phyloP scores from a whole-genome alignment of 2,113 vertebrate genomes.

The Peromyscus polionotus region DNA sequence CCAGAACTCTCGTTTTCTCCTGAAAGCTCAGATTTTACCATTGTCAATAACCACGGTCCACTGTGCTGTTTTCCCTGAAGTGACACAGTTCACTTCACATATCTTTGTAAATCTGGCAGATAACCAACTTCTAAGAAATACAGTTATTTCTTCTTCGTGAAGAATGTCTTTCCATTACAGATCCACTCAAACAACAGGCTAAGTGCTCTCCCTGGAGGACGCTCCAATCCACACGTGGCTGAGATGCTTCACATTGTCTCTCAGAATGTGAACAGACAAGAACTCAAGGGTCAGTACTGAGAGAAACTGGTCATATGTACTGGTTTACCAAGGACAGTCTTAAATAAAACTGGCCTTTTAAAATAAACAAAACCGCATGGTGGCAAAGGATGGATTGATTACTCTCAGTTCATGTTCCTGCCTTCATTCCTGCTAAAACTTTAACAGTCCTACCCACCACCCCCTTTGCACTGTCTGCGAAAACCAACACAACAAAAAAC shows the following conservation, averaged over 20 bases:
- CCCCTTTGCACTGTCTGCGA: background rate
- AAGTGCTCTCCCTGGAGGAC: background rate
- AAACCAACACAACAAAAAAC: background rate
- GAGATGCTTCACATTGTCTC: background rate
- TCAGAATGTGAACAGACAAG: background rate
- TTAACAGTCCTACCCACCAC: background rate
- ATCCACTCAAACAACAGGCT: background rate
- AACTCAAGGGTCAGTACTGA: background rate
- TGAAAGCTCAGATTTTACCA: constrained; percentile 22
- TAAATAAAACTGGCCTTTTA: background rate
- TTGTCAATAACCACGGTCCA: background rate
- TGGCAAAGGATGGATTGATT: background rate
- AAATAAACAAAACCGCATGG: background rate
- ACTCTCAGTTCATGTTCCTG: accelerated
- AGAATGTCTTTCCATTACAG: background rate
- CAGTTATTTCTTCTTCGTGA: constrained; percentile 19
- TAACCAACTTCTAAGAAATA: constrained; percentile 1
- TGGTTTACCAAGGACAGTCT: background rate
- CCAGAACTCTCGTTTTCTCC: constrained; percentile 22
- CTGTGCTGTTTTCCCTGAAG: background rate
- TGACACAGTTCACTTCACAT: background rate
- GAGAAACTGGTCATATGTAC: background rate
- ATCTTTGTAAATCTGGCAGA: constrained; percentile 29
- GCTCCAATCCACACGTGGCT: accelerated
- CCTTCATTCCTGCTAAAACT: background rate